Conservation (phyloP, 2,797 vertebrate genomes). For the Coilia nasus region DNA sequence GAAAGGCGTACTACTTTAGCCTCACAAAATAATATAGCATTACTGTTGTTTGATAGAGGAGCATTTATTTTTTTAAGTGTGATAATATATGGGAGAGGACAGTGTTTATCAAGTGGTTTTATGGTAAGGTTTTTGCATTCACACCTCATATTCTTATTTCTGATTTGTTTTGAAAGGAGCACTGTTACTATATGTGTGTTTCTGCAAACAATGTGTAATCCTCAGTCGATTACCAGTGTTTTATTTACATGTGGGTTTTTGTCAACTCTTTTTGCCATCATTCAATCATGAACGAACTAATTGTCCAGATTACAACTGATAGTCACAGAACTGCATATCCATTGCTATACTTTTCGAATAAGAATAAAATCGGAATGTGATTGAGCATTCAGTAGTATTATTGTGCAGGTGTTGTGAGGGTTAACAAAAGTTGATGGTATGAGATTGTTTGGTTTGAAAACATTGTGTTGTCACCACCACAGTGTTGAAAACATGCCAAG, state of each 20-base stretch:
- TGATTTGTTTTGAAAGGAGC: conserved; percentile 24
- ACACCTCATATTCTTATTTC: conserved; percentile 9
- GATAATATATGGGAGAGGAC: conserved; percentile 82
- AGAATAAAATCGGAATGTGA: neutral
- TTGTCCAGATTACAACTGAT: neutral
- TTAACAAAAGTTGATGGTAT: neutral
- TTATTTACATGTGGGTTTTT: neutral
- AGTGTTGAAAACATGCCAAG: neutral
- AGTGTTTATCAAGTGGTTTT: conserved; percentile 78
- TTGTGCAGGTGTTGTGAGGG: neutral
- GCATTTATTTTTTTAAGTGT: conserved; percentile 83
- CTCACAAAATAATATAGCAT: conserved; percentile 77
- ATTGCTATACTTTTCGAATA: neutral
- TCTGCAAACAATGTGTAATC: neutral
- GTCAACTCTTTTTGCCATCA: conserved; percentile 1
- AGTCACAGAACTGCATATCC: neutral
- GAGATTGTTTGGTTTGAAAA: conserved; percentile 3
- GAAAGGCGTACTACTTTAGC: conserved; percentile 77
- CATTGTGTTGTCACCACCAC: neutral
- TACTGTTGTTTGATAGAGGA: conserved; percentile 81
- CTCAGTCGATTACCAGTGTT: neutral
- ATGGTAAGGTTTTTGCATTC: conserved; percentile 66
- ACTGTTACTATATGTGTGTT: conserved; percentile 34
- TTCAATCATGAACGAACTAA: neutral
- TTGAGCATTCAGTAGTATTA: neutral